Conservation (phyloP, 1,140 invertebrate genomes). For the Drosophila triauraria region DNA sequence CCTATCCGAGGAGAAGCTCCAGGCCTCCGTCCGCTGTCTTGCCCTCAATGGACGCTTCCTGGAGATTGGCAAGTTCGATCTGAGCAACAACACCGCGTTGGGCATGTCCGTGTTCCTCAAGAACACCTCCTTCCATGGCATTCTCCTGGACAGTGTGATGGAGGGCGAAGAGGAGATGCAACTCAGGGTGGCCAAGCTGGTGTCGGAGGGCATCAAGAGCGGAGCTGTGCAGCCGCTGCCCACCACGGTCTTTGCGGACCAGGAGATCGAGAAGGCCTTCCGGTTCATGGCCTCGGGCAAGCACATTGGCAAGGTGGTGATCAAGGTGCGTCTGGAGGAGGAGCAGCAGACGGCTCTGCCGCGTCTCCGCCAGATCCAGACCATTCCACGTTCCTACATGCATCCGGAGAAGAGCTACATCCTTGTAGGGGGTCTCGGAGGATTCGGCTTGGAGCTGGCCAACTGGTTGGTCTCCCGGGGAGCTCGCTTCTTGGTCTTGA, state of each 20-base stretch:
- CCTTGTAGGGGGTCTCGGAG: constrained; percentile 95
- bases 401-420: constrained; percentile 95
- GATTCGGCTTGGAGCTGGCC: constrained; percentile 97
- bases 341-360: constrained; percentile 85
- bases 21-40: constrained; percentile 95
- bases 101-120: constrained; percentile 98
- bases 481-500: constrained; percentile 93
- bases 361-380: constrained; percentile 87
- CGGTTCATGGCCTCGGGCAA: constrained; percentile 97
- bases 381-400: constrained; percentile 94
- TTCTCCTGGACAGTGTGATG: constrained; percentile 94
- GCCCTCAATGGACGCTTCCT: constrained; percentile 96
- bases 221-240: constrained; percentile 95
- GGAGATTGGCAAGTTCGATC: constrained; percentile 98
- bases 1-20: constrained; percentile 95
- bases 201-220: constrained; percentile 92
- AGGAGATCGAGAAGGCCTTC: constrained; percentile 96
- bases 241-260: constrained; percentile 92
- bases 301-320: constrained; percentile 97
- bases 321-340: constrained; percentile 94
- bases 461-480: constrained; percentile 95
- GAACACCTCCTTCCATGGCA: constrained; percentile 98
- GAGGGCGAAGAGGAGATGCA: constrained; percentile 89
- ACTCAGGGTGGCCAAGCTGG: constrained; percentile 89
- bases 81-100: constrained; percentile 94